A percentile compares a stretch with the other conserved stretches of the same genome.
These are phyloP conservation scores for Hyperoplus lanceolatus DNA, from an alignment of 2,797 vertebrate species.

Conservation along the genomic window DNA sequence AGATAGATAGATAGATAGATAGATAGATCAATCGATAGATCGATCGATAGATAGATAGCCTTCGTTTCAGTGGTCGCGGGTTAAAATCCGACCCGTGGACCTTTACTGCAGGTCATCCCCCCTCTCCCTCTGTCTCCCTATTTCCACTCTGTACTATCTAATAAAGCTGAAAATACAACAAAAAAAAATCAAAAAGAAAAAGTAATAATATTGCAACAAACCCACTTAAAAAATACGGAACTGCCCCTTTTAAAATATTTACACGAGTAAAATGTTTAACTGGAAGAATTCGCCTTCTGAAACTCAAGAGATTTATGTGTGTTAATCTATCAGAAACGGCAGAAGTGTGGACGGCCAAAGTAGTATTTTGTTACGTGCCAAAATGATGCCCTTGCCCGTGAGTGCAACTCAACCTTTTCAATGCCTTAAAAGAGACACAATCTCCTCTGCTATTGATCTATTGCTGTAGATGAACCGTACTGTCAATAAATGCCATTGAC, in stretches of 20 bases:
- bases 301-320: background rate
- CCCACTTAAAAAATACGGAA: too few species aligned
- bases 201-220: too few species aligned
- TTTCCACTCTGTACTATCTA: too few species aligned
- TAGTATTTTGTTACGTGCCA: background rate
- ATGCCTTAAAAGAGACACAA: background rate
- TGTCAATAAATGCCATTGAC: constrained; percentile 17
- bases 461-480: background rate
- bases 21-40: too few species aligned
- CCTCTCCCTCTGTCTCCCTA: too few species aligned
- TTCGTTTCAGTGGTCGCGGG: too few species aligned
- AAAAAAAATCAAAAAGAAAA: too few species aligned
- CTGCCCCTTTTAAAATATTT: background rate
- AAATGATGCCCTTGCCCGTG: background rate
- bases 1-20: too few species aligned
- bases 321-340: background rate
- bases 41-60: too few species aligned
- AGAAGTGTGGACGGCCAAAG: background rate
- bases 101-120: too few species aligned
- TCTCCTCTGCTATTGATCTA: constrained; percentile 22
- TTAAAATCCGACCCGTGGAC: too few species aligned
- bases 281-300: background rate
- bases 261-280: background rate
- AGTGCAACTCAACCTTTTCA: constrained; percentile 11
- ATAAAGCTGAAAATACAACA: too few species aligned